These are phyloP conservation scores for Drosophila lini DNA, from an alignment of 1,140 invertebrate species.

Conservation along the genomic window DNA sequence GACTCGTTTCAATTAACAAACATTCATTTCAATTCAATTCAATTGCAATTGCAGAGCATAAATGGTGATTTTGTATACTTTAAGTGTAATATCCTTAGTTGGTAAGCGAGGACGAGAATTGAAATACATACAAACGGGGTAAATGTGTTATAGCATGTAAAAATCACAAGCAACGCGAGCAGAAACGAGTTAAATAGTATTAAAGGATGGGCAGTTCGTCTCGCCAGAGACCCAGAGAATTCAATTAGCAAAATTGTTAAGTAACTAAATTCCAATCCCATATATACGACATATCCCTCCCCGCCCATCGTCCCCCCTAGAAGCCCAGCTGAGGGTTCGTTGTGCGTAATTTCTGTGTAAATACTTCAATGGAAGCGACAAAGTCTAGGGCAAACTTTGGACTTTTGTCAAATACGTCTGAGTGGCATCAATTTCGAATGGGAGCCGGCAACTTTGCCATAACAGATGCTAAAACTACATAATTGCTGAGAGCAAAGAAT, in stretches of 20 bases:
- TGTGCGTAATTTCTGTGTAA: constrained; percentile 68
- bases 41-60: constrained; percentile 82
- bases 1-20: constrained; percentile 53
- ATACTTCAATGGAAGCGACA: constrained; percentile 57
- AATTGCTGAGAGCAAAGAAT: constrained; percentile 18
- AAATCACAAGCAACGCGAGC: constrained; percentile 36
- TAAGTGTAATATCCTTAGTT: constrained; percentile 82
- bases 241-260: constrained; percentile 71
- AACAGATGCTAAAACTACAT: constrained; percentile 49
- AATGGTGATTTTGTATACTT: constrained; percentile 83
- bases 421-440: constrained; percentile 61
- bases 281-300: constrained; percentile 36
- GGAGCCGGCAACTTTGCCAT: constrained; percentile 37
- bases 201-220: constrained; percentile 6
- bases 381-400: constrained; percentile 52
- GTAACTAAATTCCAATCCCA: constrained; percentile 44
- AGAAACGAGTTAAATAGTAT: constrained; percentile 38
- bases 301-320: constrained; percentile 1
- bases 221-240: constrained; percentile 15
- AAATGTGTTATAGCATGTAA: constrained; percentile 67
- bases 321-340: constrained; percentile 19
- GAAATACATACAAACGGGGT: constrained; percentile 39
- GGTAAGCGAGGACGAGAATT: constrained; percentile 47
- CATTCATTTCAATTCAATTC: constrained; percentile 73
- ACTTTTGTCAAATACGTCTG: constrained; percentile 51